A percentile compares a stretch with the other conserved stretches of the same genome.
phyloP scores from a whole-genome alignment of 2,888 invertebrate genomes.

The Leptinotarsa peninsularis region DNA sequence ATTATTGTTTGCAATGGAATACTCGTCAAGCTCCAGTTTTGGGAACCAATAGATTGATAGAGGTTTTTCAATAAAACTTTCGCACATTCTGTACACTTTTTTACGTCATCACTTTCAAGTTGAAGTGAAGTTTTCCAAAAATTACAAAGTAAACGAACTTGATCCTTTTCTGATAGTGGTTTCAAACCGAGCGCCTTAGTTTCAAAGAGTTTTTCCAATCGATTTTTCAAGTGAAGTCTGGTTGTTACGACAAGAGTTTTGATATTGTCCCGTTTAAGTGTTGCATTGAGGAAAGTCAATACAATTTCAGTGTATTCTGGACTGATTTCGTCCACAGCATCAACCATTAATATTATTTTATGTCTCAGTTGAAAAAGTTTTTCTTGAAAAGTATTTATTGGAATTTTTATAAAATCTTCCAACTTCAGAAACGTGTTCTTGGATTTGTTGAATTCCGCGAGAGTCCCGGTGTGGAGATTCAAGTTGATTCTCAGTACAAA shows the following conservation, averaged over 20 bases:
- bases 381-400: slow-evolving; percentile 8
- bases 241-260: slow-evolving; percentile 28
- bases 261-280: slow-evolving; percentile 10
- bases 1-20: slow-evolving; percentile 36
- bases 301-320: slow-evolving; percentile 27
- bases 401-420: slow-evolving; percentile 17
- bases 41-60: neutral
- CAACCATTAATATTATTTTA: slow-evolving; percentile 26
- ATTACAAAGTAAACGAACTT: slow-evolving; percentile 11
- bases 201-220: neutral
- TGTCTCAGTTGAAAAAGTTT: slow-evolving; percentile 19
- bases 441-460: neutral
- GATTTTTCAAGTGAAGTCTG: slow-evolving; percentile 22
- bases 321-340: slow-evolving; percentile 33
- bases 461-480: slow-evolving; percentile 14
- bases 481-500: slow-evolving; percentile 27
- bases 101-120: neutral
- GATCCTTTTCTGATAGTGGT: slow-evolving; percentile 18
- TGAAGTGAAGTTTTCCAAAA: slow-evolving; percentile 24
- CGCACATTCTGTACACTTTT: slow-evolving; percentile 18
- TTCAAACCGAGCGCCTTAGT: slow-evolving; percentile 1
- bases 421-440: neutral
- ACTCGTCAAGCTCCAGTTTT: slow-evolving; percentile 3
- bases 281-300: slow-evolving; percentile 11
- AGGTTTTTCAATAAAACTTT: slow-evolving; percentile 3